Percentiles rank a stretch among this genome's conserved stretches.
These are phyloP conservation scores for Rhynchonycteris naso DNA, from an alignment of 2,797 vertebrate genomes.

Conservation along the genomic window DNA sequence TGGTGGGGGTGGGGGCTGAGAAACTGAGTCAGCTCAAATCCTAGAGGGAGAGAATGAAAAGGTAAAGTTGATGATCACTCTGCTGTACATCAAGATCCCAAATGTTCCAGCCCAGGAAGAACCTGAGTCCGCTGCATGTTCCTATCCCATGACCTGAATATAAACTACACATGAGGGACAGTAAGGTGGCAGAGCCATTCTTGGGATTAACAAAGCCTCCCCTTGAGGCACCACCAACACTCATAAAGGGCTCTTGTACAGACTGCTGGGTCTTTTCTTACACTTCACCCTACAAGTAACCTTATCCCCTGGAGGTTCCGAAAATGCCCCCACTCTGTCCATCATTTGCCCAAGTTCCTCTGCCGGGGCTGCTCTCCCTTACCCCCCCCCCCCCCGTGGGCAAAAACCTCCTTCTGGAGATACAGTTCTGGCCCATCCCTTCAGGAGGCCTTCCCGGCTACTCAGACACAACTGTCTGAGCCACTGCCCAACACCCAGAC, in stretches of 20 bases:
- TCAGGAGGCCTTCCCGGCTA: background rate
- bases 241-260: background rate
- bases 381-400: background rate
- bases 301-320: background rate
- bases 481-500: background rate
- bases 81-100: accelerated
- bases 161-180: background rate
- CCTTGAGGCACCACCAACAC: background rate
- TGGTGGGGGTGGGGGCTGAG: background rate
- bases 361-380: background rate
- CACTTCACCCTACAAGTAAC: slow-evolving; percentile 57
- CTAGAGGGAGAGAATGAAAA: background rate
- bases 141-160: background rate
- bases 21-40: background rate
- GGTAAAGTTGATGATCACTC: background rate
- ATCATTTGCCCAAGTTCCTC: background rate
- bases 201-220: background rate
- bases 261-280: slow-evolving; percentile 62
- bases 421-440: background rate
- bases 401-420: background rate
- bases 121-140: slow-evolving; percentile 23
- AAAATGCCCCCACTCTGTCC: slow-evolving; percentile 57
- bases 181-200: no score
- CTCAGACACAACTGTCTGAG: background rate
- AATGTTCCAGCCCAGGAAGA: slow-evolving; percentile 19